Conservation (phyloP, 1,140 invertebrate species). For the Parapsyche elsis region DNA sequence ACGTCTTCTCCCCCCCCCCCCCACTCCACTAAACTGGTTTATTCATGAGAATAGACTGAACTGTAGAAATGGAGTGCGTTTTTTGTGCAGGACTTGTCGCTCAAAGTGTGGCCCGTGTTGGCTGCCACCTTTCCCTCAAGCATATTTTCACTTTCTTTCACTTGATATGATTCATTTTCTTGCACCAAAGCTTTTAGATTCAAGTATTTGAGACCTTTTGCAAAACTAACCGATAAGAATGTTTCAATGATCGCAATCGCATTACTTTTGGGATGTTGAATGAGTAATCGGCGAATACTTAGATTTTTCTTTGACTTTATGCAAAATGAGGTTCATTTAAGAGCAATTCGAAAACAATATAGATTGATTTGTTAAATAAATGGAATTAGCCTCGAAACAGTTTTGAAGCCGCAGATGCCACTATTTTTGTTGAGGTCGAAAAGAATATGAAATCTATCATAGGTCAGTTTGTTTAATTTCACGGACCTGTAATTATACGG, state of each 20-base stretch:
- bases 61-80: slow-evolving; percentile 15
- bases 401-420: neutral
- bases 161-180: no score
- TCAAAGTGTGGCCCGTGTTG: neutral
- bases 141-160: no score
- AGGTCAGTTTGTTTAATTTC: slow-evolving; percentile 44
- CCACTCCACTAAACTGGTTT: slow-evolving; percentile 43
- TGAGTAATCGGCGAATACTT: no score
- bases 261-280: no score
- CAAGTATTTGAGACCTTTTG: no score
- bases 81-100: neutral
- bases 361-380: neutral
- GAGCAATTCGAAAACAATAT: no score
- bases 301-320: no score
- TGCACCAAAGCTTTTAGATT: no score
- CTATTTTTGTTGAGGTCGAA: neutral
- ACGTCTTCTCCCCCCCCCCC: neutral
- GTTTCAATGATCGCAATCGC: no score
- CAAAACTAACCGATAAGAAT: no score
- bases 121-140: neutral
- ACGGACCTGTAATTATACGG: slow-evolving; percentile 35
- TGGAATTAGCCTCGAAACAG: neutral
- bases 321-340: no score
- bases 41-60: slow-evolving; percentile 30
- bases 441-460: slow-evolving; percentile 23